Evolutionary conservation across 2,888 invertebrate species (phyloP).

Genomic region (Cephus spinipes): DNA sequence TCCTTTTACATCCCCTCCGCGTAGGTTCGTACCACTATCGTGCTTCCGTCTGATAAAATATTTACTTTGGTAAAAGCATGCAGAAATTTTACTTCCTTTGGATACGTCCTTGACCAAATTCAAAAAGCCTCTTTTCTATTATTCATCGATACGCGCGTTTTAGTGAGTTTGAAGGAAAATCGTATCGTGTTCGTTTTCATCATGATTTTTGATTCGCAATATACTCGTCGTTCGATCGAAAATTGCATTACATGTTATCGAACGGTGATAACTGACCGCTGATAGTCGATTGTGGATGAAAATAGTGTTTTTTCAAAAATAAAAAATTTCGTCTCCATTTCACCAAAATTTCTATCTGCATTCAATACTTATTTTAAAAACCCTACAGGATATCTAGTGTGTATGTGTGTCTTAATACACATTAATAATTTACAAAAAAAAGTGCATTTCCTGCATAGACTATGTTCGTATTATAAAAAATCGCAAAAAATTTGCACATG

Average conservation of each 20-base stretch:
- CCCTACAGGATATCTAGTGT: too few relatives aligned
- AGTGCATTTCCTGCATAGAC: not conserved
- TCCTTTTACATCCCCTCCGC: slow-evolving; percentile 2
- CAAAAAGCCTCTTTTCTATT: not conserved
- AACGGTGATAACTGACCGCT: not conserved
- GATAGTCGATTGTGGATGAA: not conserved
- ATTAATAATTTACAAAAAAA: not conserved
- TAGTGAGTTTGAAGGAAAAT: not conserved
- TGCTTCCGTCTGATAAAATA: slow-evolving; percentile 28
- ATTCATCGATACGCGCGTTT: not conserved
- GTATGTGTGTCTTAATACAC: too few relatives aligned
- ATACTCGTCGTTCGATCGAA: not conserved
- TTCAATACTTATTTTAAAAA: not conserved
- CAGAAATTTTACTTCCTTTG: not conserved
- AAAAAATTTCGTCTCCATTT: not conserved
- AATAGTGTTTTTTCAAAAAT: not conserved
- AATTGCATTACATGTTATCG: not conserved
- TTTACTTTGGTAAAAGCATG: slow-evolving; percentile 16
- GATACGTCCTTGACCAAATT: not conserved
- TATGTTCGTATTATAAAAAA: not conserved
- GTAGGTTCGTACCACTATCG: slow-evolving; percentile 6
- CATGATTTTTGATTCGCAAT: not conserved
- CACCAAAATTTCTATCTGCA: not conserved
- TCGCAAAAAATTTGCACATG: not conserved
- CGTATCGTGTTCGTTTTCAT: not conserved